Evolutionary conservation across 2,888 invertebrate species (phyloP).

Genomic region (Diarsia rubi): DNA sequence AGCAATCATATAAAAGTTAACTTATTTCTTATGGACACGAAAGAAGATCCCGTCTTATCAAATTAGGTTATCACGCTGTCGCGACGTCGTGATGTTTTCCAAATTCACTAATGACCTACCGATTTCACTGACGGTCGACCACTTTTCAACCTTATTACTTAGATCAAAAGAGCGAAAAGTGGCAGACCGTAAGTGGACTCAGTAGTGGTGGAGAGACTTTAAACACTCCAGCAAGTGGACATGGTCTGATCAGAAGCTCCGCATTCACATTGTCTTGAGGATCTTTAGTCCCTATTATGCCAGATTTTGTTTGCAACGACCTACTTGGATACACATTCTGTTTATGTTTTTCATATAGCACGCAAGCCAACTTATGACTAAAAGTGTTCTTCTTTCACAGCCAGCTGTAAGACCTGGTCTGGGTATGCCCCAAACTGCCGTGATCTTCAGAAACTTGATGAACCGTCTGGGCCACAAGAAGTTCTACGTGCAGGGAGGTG

Average conservation of each 20-base stretch:
- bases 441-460: conserved; percentile 93
- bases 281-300: background rate
- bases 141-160: background rate
- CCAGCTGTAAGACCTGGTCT: conserved; percentile 92
- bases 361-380: background rate
- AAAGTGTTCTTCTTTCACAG: conserved; percentile 62
- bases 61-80: background rate
- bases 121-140: background rate
- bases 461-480: conserved; percentile 92
- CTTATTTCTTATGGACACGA: background rate
- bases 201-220: background rate
- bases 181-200: no score
- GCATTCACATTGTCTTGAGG: background rate
- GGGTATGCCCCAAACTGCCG: conserved; percentile 88
- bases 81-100: background rate
- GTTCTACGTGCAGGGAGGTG: conserved; percentile 94
- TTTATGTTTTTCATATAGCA: background rate
- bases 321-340: background rate
- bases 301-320: background rate
- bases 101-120: background rate
- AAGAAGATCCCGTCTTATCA: background rate
- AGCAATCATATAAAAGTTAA: background rate
- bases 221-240: background rate
- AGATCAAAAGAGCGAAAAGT: background rate
- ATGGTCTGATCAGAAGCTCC: background rate